These are phyloP conservation scores for Coilia nasus DNA, from an alignment of 2,797 vertebrate species.

Conservation along the genomic window DNA sequence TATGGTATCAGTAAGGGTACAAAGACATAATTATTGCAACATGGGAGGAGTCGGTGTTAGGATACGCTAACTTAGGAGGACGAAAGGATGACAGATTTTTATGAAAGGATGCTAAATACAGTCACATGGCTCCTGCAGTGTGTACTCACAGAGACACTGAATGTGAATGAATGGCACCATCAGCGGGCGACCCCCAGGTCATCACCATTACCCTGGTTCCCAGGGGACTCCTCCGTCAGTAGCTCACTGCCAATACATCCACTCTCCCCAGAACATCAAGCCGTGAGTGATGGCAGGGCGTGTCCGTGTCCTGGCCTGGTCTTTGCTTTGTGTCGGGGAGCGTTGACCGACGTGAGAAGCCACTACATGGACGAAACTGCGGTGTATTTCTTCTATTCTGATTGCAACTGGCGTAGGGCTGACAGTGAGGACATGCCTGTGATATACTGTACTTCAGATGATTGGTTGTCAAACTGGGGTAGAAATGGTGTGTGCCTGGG, in stretches of 20 bases:
- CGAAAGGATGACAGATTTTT: neutral
- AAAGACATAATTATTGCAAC: neutral
- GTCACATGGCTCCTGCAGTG: neutral
- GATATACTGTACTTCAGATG: neutral
- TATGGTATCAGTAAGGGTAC: neutral
- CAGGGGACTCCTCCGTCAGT: neutral
- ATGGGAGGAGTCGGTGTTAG: neutral
- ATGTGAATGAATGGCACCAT: slow-evolving; percentile 6
- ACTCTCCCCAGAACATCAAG: neutral
- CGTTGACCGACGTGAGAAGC: neutral
- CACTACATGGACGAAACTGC: neutral
- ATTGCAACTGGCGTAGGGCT: neutral
- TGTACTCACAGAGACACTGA: neutral
- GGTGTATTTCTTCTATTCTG: neutral
- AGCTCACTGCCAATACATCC: neutral
- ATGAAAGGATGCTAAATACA: neutral
- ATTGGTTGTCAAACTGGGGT: too few species aligned
- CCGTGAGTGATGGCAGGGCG: neutral
- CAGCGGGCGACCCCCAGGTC: neutral
- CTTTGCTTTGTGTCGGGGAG: neutral
- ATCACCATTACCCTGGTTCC: neutral
- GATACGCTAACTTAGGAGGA: neutral
- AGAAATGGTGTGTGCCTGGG: too few species aligned
- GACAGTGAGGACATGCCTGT: neutral
- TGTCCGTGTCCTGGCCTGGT: neutral